Evolutionary conservation across 1,140 invertebrate species (phyloP).

Genomic region (Hesperophylax magnus): DNA sequence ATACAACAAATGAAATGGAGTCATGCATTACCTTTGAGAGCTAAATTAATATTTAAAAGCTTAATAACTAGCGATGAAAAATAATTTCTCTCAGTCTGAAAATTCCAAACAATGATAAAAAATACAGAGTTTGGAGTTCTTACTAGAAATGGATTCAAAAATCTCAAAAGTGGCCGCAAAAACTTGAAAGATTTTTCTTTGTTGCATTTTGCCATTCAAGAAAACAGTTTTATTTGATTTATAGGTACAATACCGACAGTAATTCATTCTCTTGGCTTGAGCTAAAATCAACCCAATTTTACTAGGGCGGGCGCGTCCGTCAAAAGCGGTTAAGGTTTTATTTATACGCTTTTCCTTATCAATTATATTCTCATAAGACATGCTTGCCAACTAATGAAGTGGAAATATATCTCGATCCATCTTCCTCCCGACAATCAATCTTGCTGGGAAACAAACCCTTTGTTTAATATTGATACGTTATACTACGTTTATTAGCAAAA

Average conservation of each 20-base stretch:
- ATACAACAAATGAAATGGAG: too few relatives aligned
- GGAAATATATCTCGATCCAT: slow-evolving; percentile 48
- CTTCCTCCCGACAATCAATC: slow-evolving; percentile 40
- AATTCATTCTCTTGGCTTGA: not conserved
- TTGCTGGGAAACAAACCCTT: slow-evolving; percentile 35
- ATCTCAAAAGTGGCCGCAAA: too few relatives aligned
- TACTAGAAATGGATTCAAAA: too few relatives aligned
- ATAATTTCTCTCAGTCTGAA: too few relatives aligned
- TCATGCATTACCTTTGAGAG: too few relatives aligned
- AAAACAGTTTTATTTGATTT: not conserved
- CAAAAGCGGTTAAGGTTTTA: slow-evolving; percentile 19
- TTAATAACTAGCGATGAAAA: too few relatives aligned
- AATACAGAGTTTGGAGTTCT: too few relatives aligned
- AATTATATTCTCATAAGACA: slow-evolving; percentile 48
- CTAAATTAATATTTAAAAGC: too few relatives aligned
- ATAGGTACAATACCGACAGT: not conserved
- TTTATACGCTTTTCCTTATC: slow-evolving; percentile 36
- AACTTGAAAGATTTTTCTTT: too few relatives aligned
- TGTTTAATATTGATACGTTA: slow-evolving; percentile 43
- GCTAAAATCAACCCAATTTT: not conserved
- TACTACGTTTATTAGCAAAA: not conserved
- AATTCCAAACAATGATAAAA: too few relatives aligned
- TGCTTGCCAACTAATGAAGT: slow-evolving; percentile 44
- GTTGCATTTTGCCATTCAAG: too few relatives aligned
- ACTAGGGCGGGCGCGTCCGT: not conserved